Base-by-base conservation (phyloP, 2,797 vertebrate genomes). In the Oreochromis mossambicus region DNA sequence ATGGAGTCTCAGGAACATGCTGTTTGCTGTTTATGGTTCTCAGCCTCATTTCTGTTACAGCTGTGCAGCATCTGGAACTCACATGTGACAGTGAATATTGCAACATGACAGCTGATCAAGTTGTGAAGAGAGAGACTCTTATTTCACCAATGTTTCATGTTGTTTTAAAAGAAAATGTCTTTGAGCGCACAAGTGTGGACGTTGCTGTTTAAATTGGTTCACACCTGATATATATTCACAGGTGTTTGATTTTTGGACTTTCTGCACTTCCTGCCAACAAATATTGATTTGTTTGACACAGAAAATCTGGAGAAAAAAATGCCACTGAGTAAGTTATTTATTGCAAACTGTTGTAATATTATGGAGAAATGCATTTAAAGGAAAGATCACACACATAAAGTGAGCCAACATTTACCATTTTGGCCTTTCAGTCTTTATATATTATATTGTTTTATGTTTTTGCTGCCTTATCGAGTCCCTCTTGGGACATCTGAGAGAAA, bases 371-470 rank as follows among this genome's bases (percentile, higher is more conserved):
- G 77, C 13, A 51, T 79, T 85, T 50, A 81, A 85, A 48, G 17
- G 2, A 56, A 34, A 38, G 34, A 32, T 63, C 7, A 46, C 24
- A 24, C 9, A 61, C 7, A 55, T 2, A 73, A 76, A 46, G 17
- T 21, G 9, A 68, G 24, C 77, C 63, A 86, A 82, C 48, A 24
- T 84, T 68, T 66, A 68, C 55, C 55, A 29, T 86, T 85, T 83
- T 87, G 81, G 77, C 83, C 89, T 92, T 52, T 84, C 10, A 8
- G 51, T 80, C 89, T 86, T 86, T 76, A 88, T 52, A 55, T 46
- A 24, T 80, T 43, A 21, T 24, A 82, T 81, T 68, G 3, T 82
- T 24, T 7, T 80, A 56, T 70, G 52, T 79, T 43, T 78, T 82
- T 10, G 38, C 77, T 68, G 77, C 86, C 87, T 90, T 84, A 76